Evolutionary conservation across 35 echinoderm and acorn worm species (phyloP), one percentile per base, ranked within the genome.

Genomic region (Strongylocentrotus purpuratus): DNA sequence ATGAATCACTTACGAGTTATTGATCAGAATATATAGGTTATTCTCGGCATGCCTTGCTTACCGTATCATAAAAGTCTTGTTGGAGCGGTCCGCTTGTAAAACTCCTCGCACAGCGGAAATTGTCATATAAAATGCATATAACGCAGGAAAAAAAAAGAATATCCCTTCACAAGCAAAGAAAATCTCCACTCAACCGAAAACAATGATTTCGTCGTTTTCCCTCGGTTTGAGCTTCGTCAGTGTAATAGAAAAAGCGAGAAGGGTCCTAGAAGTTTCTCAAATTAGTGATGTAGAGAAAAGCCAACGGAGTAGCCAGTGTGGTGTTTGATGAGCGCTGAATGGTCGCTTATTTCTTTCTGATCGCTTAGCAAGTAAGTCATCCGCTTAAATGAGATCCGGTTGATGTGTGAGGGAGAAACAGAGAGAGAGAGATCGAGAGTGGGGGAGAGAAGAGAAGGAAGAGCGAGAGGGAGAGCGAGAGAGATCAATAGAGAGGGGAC

Each of bases 171-270:
- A n/a, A 78, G 15, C 22, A 78, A 78, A 78, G 65, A 78, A 78
- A 78, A 78, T 78, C 65, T 78, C 65, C 65, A 78, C 65, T 9
- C 65, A 78, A 78, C 65, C 65, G 65, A 78, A 28, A n/a, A n/a
- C 65, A 78, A 78, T 78, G 22, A 78, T 28, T 25, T 18, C 65
- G 65, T 55, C 7, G 50, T 55, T 55, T 55, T 55, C 50, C 50
- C 50, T 78, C 65, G 65, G 65, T 78, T 78, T 78, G 65, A 78
- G 65, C 65, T 78, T 78, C 65, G 65, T 78, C 65, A 78, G 65
- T 78, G 18, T n/a, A 78, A 28, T 2, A 55, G 1, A 55, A 55
- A 55, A 55, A 55, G 1, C 50, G 28, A 78, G 18, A 71, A n/a
- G 3, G n/a, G 22, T 78, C 65, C 65, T 78, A 28, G 28, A 78